phyloP scores from a whole-genome alignment of 2,113 vertebrate species.

The western clawed frog (Xenopus tropicalis) region DNA sequence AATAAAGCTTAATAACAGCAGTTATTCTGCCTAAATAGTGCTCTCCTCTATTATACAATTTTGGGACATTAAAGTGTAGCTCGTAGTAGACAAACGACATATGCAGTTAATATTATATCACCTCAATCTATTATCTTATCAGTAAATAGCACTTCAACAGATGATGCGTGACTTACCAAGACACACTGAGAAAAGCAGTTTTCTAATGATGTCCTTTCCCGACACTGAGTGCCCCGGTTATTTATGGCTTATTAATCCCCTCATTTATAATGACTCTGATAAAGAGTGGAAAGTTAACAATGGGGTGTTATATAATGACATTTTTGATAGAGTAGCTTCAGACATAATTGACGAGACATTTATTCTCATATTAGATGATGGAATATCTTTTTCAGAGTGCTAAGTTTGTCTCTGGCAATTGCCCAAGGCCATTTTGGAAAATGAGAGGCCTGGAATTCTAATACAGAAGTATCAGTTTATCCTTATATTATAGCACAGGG shows the following conservation, averaged over 20 bases:
- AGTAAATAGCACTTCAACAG: conserved; percentile 13
- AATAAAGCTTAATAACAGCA: too few species aligned
- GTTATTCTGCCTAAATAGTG: too few species aligned
- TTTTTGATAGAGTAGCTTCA: neutral
- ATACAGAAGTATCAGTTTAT: too few species aligned
- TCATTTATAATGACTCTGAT: conserved; percentile 18
- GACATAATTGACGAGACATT: conserved; percentile 9
- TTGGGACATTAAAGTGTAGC: neutral
- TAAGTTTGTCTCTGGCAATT: too few species aligned
- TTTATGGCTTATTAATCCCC: conserved; percentile 31
- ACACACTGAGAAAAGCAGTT: neutral
- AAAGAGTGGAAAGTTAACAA: conserved; percentile 9
- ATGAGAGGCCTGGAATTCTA: too few species aligned
- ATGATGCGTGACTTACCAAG: neutral
- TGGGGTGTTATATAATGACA: conserved; percentile 19
- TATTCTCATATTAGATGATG: neutral
- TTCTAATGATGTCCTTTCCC: conserved; percentile 23
- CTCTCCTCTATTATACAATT: too few species aligned
- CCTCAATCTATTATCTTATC: conserved; percentile 14
- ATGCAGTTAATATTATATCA: conserved; percentile 10
- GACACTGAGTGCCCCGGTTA: conserved; percentile 10
- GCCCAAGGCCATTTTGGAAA: too few species aligned
- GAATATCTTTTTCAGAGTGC: too few species aligned
- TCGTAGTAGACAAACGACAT: neutral
- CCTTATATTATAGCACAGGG: too few species aligned